phyloP scores from a whole-genome alignment of 2,113 vertebrate species.

The Amia ocellicauda region DNA sequence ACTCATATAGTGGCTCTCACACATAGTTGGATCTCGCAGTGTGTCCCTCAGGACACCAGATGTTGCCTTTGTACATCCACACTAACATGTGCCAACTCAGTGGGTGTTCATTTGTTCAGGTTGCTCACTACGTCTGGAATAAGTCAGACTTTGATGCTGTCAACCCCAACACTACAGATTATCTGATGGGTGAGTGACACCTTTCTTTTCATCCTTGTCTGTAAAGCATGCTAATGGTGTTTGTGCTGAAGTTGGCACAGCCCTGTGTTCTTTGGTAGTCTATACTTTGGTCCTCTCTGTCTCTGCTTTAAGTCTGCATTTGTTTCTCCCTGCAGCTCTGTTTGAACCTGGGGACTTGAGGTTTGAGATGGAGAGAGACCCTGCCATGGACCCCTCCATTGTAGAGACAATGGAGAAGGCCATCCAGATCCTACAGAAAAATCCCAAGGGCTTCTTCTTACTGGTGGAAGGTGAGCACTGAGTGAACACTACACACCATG shows the following conservation, averaged over 20 bases:
- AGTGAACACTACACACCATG: too few species aligned
- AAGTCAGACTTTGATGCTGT: slow-evolving; percentile 56
- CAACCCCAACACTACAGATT: slow-evolving; percentile 61
- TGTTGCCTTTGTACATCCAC: too few species aligned
- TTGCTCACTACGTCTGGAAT: slow-evolving; percentile 67
- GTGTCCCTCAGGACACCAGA: too few species aligned
- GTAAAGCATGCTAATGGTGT: too few species aligned
- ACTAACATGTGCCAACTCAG: too few species aligned
- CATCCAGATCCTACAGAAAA: slow-evolving; percentile 65
- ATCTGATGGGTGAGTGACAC: slow-evolving; percentile 61
- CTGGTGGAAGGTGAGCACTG: slow-evolving; percentile 44
- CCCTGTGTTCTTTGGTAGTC: not conserved
- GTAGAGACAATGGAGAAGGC: slow-evolving; percentile 63
- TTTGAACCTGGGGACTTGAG: slow-evolving; percentile 67
- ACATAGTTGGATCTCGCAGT: too few species aligned
- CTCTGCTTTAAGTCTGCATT: not conserved
- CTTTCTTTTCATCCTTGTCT: not conserved
- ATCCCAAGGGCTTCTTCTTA: slow-evolving; percentile 68
- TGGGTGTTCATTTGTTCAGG: slow-evolving; percentile 34
- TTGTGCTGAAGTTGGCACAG: too few species aligned
- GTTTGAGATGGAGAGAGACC: slow-evolving; percentile 58
- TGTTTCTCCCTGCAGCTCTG: slow-evolving; percentile 46
- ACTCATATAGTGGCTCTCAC: too few species aligned
- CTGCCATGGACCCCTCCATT: slow-evolving; percentile 60
- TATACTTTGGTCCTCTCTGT: too few species aligned